Base-by-base conservation (phyloP, 1,140 invertebrate genomes). In the Dermatophagoides farinae region DNA sequence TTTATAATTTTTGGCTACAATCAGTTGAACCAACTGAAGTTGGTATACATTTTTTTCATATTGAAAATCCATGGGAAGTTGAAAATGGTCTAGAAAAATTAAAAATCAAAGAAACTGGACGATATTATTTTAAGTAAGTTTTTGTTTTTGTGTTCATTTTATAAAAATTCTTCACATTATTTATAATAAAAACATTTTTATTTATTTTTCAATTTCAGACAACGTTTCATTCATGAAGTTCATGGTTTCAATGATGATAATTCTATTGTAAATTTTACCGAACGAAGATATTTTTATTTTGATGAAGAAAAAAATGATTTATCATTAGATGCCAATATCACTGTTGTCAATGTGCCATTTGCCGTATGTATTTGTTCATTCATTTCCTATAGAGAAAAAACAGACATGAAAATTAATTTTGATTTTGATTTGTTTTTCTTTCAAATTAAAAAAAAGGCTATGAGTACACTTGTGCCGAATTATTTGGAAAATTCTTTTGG, bases 311-410 rank as follows among this genome's bases (percentile, higher is more conserved):
- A 23, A 40, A 50, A 25, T 5, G 31, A 8, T n/a, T 53, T 52
- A 18, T 40, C 41, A 6, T 37, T 53, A 20, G 62, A 64, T 37
- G 52, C 57, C 23, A 53, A 64, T n/a, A 61, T 64, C 8, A 61
- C 60, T 6, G 60, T 64, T 18, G 20, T 64, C 1, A 64, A 64
- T 49, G 61, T 60, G n/a, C 23, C 52, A 14, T 53, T 54, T 49
- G 62, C 62, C 20, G 61, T 62, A 40, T 62, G 61, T 60, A 22
- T 23, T 58, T n/a, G n/a, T n/a, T n/a, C n/a, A n/a, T n/a, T n/a
- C n/a, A n/a, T n/a, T n/a, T n/a, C n/a, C n/a, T 9, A 10, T 39
- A 39, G 10, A 39, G 14, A 10, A 55, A 20, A 31, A 10, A 14
- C 25, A 20, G 40, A 39, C 16, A 9, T n/a, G n/a, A n/a, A n/a